A percentile compares a stretch with the other conserved stretches of the same genome.
These are phyloP conservation scores for Oxycera nigricornis DNA, from an alignment of 2,888 invertebrate genomes.

Conservation along the genomic window DNA sequence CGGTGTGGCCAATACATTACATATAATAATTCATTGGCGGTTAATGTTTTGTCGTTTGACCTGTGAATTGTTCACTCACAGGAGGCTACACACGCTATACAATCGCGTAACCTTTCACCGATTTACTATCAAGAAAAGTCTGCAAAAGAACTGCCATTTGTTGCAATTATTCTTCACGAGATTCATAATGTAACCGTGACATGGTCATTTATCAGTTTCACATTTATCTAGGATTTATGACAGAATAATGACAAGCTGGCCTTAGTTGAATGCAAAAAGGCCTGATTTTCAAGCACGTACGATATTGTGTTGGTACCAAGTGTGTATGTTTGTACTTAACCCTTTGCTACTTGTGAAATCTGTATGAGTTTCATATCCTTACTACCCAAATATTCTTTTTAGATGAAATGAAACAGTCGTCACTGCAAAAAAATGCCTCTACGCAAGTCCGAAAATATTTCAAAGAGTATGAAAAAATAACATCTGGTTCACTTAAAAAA, in stretches of 20 bases:
- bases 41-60: conserved; percentile 33
- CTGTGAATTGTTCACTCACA: conserved; percentile 10
- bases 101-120: not conserved
- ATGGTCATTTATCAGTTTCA: conserved; percentile 43
- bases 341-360: not conserved
- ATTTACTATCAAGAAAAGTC: not conserved
- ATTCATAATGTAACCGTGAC: conserved; percentile 29
- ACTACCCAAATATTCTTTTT: too few relatives aligned
- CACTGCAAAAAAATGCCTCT: too few relatives aligned
- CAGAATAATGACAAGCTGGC: conserved; percentile 45
- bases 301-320: too few relatives aligned
- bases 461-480: too few relatives aligned
- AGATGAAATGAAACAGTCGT: too few relatives aligned
- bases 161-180: conserved; percentile 32
- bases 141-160: conserved; percentile 37
- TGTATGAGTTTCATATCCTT: too few relatives aligned
- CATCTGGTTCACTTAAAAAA: too few relatives aligned
- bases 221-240: conserved; percentile 44
- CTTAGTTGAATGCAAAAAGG: conserved; percentile 1
- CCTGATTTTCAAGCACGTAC: conserved; percentile 9
- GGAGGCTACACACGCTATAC: too few relatives aligned
- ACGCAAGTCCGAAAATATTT: too few relatives aligned
- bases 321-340: not conserved
- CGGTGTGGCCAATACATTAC: too few relatives aligned
- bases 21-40: not conserved